Base-by-base conservation (phyloP, 2,888 invertebrate species). In the Lochmaea capreae region DNA sequence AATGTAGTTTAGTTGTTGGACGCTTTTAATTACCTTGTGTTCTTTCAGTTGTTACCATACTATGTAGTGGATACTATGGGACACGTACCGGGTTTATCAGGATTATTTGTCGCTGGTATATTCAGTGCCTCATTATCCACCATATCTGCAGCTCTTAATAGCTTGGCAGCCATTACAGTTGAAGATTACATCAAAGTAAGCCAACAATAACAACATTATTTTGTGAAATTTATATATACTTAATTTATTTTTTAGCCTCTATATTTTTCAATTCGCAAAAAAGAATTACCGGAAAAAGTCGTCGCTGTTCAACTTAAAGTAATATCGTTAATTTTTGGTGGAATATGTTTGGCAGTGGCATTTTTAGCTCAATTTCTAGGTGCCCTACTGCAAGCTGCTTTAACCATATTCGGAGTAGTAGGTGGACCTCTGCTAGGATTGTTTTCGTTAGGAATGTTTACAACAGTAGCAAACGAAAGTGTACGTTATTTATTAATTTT, bases 51-150 rank as follows among this genome's bases (percentile, higher is more conserved):
- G 66, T 93, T 95, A 93, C 94, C 95, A 0, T 89, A 91, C 71
- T 95, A 93, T 84, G 94, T 95, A 22, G 91, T 94, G 77, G 93
- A 94, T 77, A 91, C 91, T 0, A 92, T 97, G 93, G 88, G 90
- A 0, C 83, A 90, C 65, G 87, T 91, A 67, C 94, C 95, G 0
- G 97, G 97, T 0, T 83, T 98, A 22, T 92, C 96, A 0, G 98
- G 98, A 0, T 89, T 98, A 26, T 97, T 97, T 84, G 93, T 97
- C 0, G 95, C 97, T 5, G 94, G 97, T 3, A 94, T 98, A 75
- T 97, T 97, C 85, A 96, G 96, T 80, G 97, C 96, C 0, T 94
- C 97, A 0, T 89, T 97, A 11, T 97, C 97, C 61, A 97, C 97
- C 0, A 93, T 98, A 74, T 97, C 97, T 0, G 96, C 97, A 0